These are phyloP conservation scores for Epirrhoe tristata DNA, from an alignment of 2,888 invertebrate species.

Conservation along the genomic window DNA sequence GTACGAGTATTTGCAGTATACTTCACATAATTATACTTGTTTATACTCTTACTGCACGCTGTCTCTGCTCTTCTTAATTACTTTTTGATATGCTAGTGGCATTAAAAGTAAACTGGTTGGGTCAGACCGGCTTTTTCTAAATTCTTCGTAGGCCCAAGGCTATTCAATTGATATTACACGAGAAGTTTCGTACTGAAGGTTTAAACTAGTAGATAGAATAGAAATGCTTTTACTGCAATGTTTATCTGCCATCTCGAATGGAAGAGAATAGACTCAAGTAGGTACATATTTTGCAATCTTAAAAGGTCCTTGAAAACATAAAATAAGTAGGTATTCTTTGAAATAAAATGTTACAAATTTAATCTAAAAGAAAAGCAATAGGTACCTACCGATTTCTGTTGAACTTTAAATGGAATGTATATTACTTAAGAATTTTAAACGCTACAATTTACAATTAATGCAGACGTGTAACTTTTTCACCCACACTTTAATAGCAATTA, in stretches of 20 bases:
- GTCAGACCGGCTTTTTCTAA: constrained; percentile 41
- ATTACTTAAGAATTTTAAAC: not conserved
- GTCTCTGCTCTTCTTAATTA: constrained; percentile 46
- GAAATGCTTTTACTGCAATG: not conserved
- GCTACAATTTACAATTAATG: not conserved
- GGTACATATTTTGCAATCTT: too few relatives aligned
- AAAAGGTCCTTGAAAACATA: too few relatives aligned
- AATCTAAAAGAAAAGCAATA: not conserved
- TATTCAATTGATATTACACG: constrained; percentile 29
- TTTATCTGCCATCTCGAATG: too few relatives aligned
- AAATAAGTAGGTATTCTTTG: too few relatives aligned
- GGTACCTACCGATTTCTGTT: not conserved
- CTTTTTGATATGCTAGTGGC: constrained; percentile 46
- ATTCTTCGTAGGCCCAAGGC: constrained; percentile 40
- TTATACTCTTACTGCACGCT: constrained; percentile 30
- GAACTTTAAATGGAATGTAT: not conserved
- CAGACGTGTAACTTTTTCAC: not conserved
- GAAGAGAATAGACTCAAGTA: too few relatives aligned
- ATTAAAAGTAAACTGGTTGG: constrained; percentile 43
- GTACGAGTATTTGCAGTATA: constrained; percentile 1
- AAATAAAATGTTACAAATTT: not conserved
- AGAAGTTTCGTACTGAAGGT: not conserved
- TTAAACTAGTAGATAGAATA: not conserved
- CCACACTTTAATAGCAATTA: not conserved
- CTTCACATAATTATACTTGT: constrained; percentile 9